These are phyloP conservation scores for Tyrophagus putrescentiae DNA, from an alignment of 1,140 invertebrate genomes.

Conservation along the genomic window DNA sequence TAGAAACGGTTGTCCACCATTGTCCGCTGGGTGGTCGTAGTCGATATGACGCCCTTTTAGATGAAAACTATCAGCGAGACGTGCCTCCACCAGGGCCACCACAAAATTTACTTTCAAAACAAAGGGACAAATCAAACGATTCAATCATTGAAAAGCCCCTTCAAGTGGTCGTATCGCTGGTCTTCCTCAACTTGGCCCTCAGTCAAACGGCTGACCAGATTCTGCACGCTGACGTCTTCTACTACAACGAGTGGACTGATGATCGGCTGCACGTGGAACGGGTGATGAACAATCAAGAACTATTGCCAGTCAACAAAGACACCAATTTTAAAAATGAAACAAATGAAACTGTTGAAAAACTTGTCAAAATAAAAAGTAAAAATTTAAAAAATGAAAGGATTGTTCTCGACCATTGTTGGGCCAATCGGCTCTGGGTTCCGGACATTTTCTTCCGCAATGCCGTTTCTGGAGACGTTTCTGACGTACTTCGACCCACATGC, in stretches of 20 bases:
- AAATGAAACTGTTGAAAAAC: too few species aligned
- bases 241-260: not conserved
- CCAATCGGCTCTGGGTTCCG: not conserved
- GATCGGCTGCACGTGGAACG: not conserved
- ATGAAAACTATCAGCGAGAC: too few species aligned
- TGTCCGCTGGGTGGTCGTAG: too few species aligned
- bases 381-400: too few species aligned
- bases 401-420: conserved; percentile 24
- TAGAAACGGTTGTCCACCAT: too few species aligned
- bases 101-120: too few species aligned
- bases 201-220: not conserved
- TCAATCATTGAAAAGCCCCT: too few species aligned
- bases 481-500: conserved; percentile 3
- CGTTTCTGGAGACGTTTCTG: not conserved
- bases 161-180: not conserved
- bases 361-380: too few species aligned
- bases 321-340: too few species aligned
- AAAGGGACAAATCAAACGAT: too few species aligned
- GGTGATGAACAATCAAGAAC: not conserved
- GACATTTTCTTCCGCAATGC: conserved; percentile 17
- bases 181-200: not conserved
- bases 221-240: not conserved
- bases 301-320: not conserved
- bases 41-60: too few species aligned
- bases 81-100: too few species aligned